These are phyloP conservation scores for Pluvianellus socialis DNA, from an alignment of 2,113 vertebrate species.

Conservation along the genomic window DNA sequence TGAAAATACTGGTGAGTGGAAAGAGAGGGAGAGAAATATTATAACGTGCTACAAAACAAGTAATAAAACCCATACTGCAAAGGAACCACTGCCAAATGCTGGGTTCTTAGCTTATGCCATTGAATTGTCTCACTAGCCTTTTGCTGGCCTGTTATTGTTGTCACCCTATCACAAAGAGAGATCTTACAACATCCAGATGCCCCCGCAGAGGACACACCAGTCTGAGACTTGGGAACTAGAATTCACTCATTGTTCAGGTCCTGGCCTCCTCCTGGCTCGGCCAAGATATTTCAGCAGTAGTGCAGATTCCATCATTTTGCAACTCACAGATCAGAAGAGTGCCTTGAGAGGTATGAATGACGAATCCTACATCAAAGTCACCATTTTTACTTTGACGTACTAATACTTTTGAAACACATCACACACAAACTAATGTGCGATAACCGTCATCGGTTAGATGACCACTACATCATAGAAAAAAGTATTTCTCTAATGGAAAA, in stretches of 20 bases:
- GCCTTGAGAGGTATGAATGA: neutral
- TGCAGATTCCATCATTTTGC: neutral
- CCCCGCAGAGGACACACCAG: neutral
- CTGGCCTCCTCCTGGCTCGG: neutral
- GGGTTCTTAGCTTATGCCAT: neutral
- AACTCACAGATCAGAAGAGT: neutral
- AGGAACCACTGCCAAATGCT: neutral
- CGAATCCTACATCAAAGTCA: neutral
- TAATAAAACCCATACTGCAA: neutral
- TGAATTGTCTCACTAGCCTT: neutral
- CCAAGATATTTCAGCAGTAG: neutral
- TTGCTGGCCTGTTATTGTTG: neutral
- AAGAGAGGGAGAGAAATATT: neutral
- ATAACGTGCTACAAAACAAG: neutral
- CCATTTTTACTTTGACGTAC: neutral
- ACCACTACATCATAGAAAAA: neutral
- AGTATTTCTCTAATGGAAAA: neutral
- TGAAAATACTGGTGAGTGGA: neutral
- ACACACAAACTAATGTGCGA: neutral
- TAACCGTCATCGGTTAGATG: neutral
- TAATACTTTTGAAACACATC: neutral
- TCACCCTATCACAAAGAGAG: neutral
- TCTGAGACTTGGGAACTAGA: neutral
- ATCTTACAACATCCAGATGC: neutral
- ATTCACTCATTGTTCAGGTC: neutral